These are phyloP conservation scores for Ptycholaimellus sp. DNA, from an alignment of 2,888 invertebrate genomes.

Conservation along the genomic window DNA sequence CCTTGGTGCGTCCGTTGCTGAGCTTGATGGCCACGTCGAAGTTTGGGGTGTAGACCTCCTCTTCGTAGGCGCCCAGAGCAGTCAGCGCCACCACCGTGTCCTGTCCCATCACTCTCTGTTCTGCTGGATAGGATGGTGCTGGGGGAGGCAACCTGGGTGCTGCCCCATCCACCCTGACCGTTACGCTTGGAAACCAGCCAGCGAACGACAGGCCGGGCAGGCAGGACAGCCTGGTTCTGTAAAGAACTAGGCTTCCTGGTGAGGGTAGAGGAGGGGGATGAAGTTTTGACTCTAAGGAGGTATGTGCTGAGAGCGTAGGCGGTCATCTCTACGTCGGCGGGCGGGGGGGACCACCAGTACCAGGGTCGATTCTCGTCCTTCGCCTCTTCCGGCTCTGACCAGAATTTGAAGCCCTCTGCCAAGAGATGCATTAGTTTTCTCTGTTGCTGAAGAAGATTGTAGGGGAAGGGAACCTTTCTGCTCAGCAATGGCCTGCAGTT, in stretches of 20 bases:
- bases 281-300: slow-evolving; percentile 29
- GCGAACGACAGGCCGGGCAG: slow-evolving; percentile 38
- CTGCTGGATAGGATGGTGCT: too few species aligned
- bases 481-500: too few species aligned
- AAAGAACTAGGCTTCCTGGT: too few species aligned
- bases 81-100: slow-evolving; percentile 51
- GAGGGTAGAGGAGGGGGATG: too few species aligned
- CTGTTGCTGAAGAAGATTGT: too few species aligned
- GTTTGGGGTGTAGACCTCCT: slow-evolving; percentile 34
- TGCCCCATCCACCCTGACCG: slow-evolving; percentile 44
- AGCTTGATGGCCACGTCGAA: slow-evolving; percentile 36
- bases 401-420: slow-evolving; percentile 45
- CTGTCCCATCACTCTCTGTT: too few species aligned
- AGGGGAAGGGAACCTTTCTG: too few species aligned
- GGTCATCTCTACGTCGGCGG: slow-evolving; percentile 59
- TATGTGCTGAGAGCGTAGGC: slow-evolving; percentile 58
- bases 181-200: slow-evolving; percentile 50
- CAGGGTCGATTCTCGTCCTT: slow-evolving; percentile 11
- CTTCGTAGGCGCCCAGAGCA: slow-evolving; percentile 43
- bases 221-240: too few species aligned
- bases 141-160: slow-evolving; percentile 38
- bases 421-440: slow-evolving; percentile 1
- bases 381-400: slow-evolving; percentile 39
- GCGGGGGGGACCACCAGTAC: slow-evolving; percentile 36
- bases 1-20: slow-evolving; percentile 29